These are phyloP conservation scores for Melanargia galathea DNA, from an alignment of 2,888 invertebrate genomes.

Conservation along the genomic window DNA sequence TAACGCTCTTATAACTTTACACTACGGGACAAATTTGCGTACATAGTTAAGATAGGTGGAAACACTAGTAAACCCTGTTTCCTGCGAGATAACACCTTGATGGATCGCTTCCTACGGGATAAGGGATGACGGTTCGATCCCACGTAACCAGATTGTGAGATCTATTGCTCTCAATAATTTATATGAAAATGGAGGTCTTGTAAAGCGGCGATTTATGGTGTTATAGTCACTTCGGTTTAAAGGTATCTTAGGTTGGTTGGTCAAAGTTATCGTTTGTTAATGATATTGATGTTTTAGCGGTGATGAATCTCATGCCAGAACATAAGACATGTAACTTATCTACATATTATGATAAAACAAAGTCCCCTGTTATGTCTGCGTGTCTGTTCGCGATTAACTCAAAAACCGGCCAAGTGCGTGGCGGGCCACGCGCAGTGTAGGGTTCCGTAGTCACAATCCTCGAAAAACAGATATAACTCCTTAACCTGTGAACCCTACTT, in stretches of 20 bases:
- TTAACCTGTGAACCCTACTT: too few species aligned
- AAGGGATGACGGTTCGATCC: slow-evolving; percentile 49
- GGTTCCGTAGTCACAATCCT: too few species aligned
- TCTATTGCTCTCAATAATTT: slow-evolving; percentile 31
- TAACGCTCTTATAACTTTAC: not conserved
- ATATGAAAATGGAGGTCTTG: slow-evolving; percentile 24
- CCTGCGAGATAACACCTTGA: slow-evolving; percentile 74
- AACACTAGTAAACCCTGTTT: slow-evolving; percentile 52
- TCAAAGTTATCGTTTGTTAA: slow-evolving; percentile 11
- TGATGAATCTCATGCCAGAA: not conserved
- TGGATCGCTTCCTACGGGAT: slow-evolving; percentile 75
- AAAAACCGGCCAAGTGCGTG: too few species aligned
- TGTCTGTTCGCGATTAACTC: too few species aligned
- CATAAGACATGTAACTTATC: too few species aligned
- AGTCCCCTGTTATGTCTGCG: too few species aligned
- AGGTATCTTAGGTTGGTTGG: slow-evolving; percentile 14
- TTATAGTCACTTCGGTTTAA: slow-evolving; percentile 17
- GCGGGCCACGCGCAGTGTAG: too few species aligned
- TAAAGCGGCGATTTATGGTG: slow-evolving; percentile 14
- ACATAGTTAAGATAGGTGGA: slow-evolving; percentile 33
- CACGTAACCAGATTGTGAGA: slow-evolving; percentile 41
- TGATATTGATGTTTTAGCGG: not conserved
- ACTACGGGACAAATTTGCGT: slow-evolving; percentile 21
- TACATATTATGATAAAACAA: too few species aligned
- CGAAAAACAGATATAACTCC: too few species aligned